A percentile compares a stretch with the other conserved stretches of the same genome.
Conservation (phyloP, 2,888 invertebrate genomes). For the Heteromyza rotundicornis region DNA sequence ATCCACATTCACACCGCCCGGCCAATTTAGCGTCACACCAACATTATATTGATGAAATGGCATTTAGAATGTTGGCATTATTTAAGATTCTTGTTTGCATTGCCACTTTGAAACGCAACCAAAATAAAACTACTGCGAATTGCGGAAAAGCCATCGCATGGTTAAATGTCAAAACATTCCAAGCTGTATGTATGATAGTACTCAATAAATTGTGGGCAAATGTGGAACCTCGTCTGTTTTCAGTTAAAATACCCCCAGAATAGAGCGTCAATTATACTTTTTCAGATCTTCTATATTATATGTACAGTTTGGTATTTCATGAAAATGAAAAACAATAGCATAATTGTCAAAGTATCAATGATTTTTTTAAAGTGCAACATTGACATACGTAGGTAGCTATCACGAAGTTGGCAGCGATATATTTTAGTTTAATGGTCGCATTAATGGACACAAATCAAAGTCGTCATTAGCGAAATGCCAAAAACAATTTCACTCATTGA, state of each 20-base stretch:
- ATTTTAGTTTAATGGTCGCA: conserved; percentile 33
- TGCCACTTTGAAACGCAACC: not conserved
- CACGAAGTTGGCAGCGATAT: not conserved
- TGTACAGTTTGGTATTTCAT: too few species aligned
- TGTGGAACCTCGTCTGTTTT: too few species aligned
- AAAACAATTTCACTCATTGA: conserved; percentile 25
- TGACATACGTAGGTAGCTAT: too few species aligned
- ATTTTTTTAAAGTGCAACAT: too few species aligned
- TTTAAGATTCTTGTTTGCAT: not conserved
- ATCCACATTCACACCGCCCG: not conserved
- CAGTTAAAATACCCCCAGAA: too few species aligned
- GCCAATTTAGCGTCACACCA: not conserved
- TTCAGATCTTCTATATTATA: too few species aligned
- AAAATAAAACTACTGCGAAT: not conserved
- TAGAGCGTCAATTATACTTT: too few species aligned
- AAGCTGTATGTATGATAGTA: too few species aligned
- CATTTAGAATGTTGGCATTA: not conserved
- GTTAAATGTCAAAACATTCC: not conserved
- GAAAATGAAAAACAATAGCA: too few species aligned
- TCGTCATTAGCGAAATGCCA: conserved; percentile 46
- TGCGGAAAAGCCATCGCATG: not conserved
- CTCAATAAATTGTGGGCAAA: too few species aligned
- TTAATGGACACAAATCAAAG: conserved; percentile 47
- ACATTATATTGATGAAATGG: not conserved
- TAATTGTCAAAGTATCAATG: too few species aligned